Percentiles rank a stretch among this genome's conserved stretches.
These are phyloP conservation scores for Podocnemis expansa DNA, from an alignment of 2,113 vertebrate species.

Conservation along the genomic window DNA sequence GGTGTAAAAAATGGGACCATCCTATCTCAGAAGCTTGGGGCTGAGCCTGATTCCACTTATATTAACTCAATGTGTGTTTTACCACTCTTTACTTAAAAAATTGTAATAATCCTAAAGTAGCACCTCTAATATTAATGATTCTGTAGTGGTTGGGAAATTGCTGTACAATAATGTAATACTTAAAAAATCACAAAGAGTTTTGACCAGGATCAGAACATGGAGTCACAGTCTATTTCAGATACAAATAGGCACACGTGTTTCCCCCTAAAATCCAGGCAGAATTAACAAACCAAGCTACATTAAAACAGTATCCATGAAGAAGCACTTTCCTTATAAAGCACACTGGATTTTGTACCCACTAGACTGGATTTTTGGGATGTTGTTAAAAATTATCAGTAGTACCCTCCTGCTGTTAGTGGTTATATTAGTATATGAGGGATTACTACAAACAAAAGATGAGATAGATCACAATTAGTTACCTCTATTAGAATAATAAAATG, in stretches of 20 bases:
- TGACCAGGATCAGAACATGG: fast-evolving
- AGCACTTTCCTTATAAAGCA: neutral
- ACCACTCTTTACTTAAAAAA: neutral
- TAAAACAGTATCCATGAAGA: neutral
- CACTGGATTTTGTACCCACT: neutral
- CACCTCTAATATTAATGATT: neutral
- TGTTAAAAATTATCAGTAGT: neutral
- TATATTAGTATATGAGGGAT: neutral
- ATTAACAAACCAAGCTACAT: neutral
- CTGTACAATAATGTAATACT: fast-evolving
- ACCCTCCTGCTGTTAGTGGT: neutral
- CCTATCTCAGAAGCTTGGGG: neutral
- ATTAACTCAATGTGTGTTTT: neutral
- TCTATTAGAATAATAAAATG: slow-evolving; percentile 43
- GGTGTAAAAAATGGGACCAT: neutral
- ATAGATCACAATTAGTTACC: slow-evolving; percentile 24
- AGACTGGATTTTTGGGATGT: neutral
- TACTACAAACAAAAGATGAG: neutral
- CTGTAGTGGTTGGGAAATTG: neutral
- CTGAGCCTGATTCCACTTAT: neutral
- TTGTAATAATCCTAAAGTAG: neutral
- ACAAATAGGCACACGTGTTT: neutral
- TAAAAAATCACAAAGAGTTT: neutral
- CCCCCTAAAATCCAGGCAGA: neutral
- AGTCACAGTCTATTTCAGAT: neutral